Percentiles rank a stretch among this genome's conserved stretches.
These are phyloP conservation scores for Sceliomorpha sp. DNA, from an alignment of 2,888 invertebrate species.

Conservation along the genomic window DNA sequence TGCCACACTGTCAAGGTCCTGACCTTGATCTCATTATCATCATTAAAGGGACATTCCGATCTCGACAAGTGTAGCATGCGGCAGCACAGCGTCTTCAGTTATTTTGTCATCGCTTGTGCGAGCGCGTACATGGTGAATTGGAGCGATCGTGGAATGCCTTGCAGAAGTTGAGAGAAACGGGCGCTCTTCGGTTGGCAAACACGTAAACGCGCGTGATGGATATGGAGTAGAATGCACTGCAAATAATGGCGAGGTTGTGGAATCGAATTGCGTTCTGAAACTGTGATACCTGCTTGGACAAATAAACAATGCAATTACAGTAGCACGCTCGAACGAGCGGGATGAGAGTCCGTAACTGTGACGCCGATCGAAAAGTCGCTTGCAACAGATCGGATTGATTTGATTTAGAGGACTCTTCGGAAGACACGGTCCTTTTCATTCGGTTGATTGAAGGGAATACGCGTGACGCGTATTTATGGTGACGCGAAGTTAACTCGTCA, in stretches of 20 bases:
- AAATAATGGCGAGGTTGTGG: slow-evolving; percentile 3
- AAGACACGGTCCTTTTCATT: slow-evolving; percentile 9
- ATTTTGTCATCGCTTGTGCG: too few species aligned
- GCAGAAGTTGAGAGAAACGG: too few species aligned
- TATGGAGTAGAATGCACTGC: slow-evolving; percentile 2
- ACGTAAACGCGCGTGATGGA: neutral
- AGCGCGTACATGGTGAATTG: too few species aligned
- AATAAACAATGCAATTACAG: too few species aligned
- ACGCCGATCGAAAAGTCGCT: too few species aligned
- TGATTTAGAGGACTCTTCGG: neutral
- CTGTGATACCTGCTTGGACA: too few species aligned
- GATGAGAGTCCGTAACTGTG: too few species aligned
- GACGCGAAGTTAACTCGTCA: slow-evolving; percentile 12
- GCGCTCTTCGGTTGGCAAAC: too few species aligned
- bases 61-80: neutral
- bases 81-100: too few species aligned
- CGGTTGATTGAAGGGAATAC: slow-evolving; percentile 9
- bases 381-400: too few species aligned
- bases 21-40: slow-evolving; percentile 44
- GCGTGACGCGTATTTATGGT: slow-evolving; percentile 18
- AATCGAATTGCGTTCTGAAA: neutral
- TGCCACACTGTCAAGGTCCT: slow-evolving; percentile 13
- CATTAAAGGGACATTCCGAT: slow-evolving; percentile 22
- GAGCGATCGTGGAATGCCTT: too few species aligned
- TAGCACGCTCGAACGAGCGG: too few species aligned